phyloP scores from a whole-genome alignment of 2,797 vertebrate species.

The Liparis tanakae region DNA sequence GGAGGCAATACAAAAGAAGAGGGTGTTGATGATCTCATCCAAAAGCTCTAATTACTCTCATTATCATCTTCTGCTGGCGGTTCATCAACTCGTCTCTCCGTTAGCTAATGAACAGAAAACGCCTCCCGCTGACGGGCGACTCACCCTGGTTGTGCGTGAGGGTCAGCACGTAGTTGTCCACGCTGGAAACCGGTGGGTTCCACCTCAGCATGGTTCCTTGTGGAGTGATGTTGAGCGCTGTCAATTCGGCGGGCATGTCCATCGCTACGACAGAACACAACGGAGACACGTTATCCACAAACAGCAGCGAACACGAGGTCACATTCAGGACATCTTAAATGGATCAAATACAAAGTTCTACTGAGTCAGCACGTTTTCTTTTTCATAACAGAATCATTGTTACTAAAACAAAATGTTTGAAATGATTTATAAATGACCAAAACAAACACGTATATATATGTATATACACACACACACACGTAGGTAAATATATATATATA shows the following conservation, averaged over 20 bases:
- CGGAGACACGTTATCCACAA: neutral
- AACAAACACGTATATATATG: too few species aligned
- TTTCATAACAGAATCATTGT: neutral
- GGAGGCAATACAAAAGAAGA: conserved; percentile 9
- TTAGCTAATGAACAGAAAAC: conserved; percentile 4
- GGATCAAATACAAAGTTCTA: neutral
- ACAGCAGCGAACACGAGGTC: neutral
- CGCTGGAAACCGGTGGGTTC: conserved; percentile 87
- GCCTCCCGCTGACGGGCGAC: conserved; percentile 1
- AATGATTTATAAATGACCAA: neutral
- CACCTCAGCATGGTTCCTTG: conserved; percentile 91
- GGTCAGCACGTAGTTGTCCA: conserved; percentile 92
- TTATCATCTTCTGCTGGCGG: neutral
- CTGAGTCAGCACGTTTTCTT: neutral
- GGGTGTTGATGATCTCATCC: conserved; percentile 2
- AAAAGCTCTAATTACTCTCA: neutral
- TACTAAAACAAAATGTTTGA: neutral
- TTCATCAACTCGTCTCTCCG: neutral
- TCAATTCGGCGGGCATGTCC: conserved; percentile 91
- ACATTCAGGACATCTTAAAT: neutral
- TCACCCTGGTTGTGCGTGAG: conserved; percentile 89
- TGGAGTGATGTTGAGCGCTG: conserved; percentile 90
- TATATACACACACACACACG: too few species aligned
- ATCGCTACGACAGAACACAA: conserved; percentile 82
- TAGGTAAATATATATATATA: too few species aligned